A percentile compares a stretch with the other conserved stretches of the same genome.
phyloP scores from a whole-genome alignment of 2,797 vertebrate species.

The Carapus acus region DNA sequence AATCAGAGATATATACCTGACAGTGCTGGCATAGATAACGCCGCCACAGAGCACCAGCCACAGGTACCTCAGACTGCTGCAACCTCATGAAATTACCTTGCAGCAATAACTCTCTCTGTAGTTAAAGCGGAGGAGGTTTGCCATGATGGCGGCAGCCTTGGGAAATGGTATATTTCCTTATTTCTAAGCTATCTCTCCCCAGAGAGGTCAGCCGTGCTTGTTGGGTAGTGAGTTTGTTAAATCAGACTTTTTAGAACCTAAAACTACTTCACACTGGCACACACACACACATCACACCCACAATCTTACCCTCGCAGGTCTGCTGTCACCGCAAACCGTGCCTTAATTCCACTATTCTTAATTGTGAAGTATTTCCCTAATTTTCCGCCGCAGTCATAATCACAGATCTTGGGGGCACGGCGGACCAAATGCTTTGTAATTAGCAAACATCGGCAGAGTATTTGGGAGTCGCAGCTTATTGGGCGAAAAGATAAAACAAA shows the following conservation, averaged over 20 bases:
- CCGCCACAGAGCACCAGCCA: constrained; percentile 36
- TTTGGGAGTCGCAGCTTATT: constrained; percentile 42
- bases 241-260: constrained; percentile 26
- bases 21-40: constrained; percentile 42
- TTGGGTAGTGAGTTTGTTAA: constrained; percentile 44
- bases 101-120: constrained; percentile 41
- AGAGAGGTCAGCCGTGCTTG: constrained; percentile 51
- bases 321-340: constrained; percentile 42
- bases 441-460: constrained; percentile 54
- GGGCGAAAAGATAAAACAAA: constrained; percentile 56
- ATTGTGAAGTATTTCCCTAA: constrained; percentile 63
- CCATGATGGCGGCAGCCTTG: constrained; percentile 32
- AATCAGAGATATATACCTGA: constrained; percentile 51
- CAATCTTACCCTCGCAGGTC: no score
- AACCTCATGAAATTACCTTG: constrained; percentile 41
- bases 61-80: constrained; percentile 36
- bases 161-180: constrained; percentile 34
- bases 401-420: constrained; percentile 54
- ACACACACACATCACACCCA: constrained; percentile 18
- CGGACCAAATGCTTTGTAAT: constrained; percentile 69
- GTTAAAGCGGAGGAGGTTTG: constrained; percentile 42
- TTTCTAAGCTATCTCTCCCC: constrained; percentile 35
- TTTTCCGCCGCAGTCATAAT: constrained; percentile 61
- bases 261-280: constrained; percentile 9
- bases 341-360: constrained; percentile 54